Evolutionary conservation across 2,888 invertebrate species (phyloP).

Genomic region (Agapetus fuscipes): DNA sequence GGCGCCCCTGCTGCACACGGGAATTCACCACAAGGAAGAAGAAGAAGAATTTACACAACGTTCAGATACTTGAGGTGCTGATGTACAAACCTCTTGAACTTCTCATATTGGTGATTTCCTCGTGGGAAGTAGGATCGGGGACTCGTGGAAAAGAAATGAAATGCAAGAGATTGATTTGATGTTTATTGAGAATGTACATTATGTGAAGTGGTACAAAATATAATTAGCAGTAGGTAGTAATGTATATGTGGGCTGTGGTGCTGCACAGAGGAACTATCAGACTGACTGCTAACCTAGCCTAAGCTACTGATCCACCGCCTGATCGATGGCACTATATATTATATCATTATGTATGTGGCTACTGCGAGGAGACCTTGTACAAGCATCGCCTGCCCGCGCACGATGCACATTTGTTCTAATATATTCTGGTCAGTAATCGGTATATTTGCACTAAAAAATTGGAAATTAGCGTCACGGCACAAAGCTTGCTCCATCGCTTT

Average conservation of each 20-base stretch:
- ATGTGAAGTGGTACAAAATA: conserved; percentile 31
- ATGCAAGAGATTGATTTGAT: conserved; percentile 31
- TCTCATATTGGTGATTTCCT: no score
- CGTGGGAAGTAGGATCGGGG: no score
- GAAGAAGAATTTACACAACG: no score
- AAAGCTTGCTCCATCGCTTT: conserved; percentile 3
- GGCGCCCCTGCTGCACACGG: no score
- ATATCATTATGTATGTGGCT: conserved; percentile 5
- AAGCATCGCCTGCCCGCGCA: conserved; percentile 12
- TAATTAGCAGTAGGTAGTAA: conserved; percentile 29
- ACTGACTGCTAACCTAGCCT: neutral
- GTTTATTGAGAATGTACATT: conserved; percentile 29
- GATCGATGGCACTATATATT: conserved; percentile 13
- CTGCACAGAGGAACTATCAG: no score
- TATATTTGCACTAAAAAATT: conserved; percentile 15
- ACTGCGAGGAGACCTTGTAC: conserved; percentile 6
- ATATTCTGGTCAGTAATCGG: conserved; percentile 9
- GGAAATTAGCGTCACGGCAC: conserved; percentile 7
- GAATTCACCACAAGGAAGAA: no score
- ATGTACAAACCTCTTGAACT: no score
- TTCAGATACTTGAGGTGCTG: no score
- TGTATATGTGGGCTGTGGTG: no score
- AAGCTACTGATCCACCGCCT: neutral
- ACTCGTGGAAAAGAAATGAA: conserved; percentile 22
- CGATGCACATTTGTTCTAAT: conserved; percentile 15